Evolutionary conservation across 2,113 vertebrate genomes (phyloP), one percentile per base, ranked within the genome.

Genomic region (Stictonetta naevosa): DNA sequence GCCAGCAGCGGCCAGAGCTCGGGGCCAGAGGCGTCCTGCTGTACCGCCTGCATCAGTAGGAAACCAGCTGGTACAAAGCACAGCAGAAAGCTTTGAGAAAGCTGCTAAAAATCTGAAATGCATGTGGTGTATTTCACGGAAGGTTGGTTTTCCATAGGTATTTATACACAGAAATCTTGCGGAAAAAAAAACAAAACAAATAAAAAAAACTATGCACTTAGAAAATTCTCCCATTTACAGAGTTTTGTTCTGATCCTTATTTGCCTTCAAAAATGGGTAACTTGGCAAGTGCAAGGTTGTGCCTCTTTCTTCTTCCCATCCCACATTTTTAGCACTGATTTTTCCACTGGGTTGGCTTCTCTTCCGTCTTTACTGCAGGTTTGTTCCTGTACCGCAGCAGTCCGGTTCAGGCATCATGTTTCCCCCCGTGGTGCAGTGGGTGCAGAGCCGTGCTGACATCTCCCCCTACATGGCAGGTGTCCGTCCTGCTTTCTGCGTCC

Each of bases 401-500:
- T 13, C 9, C 7, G 0, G 1, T 31, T 31, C 20, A 3, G 69
- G 68, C 56, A 21, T 22, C 1, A 3, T 6, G 3, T 3, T 15
- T 40, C 28, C 63, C 50, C 22, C 0, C 1, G 4, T 2, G 34
- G 34, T 29, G 72, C 6, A 4, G 19, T 7, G n/a, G 29, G 28
- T 28, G 44, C 11, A 38, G 48, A 31, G 25, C 1, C 5, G n/a
- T 6, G 0, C 4, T 4, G 48, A 23, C n/a, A 8, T 58, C 14
- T 13, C 5, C 9, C 7, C 14, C 36, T 12, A 8, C 5, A 9
- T 6, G 9, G 48, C 22, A 22, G 20, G 48, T 50, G 48, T 23
- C 22, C 7, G 23, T 25, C 50, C 50, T 14, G 50, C 22, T 23
- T 11, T 17, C 23, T 0, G 0, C 11, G 44, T 18, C 42, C 0